phyloP scores from a whole-genome alignment of 2,888 invertebrate species.

The Glaucopsyche alexis region DNA sequence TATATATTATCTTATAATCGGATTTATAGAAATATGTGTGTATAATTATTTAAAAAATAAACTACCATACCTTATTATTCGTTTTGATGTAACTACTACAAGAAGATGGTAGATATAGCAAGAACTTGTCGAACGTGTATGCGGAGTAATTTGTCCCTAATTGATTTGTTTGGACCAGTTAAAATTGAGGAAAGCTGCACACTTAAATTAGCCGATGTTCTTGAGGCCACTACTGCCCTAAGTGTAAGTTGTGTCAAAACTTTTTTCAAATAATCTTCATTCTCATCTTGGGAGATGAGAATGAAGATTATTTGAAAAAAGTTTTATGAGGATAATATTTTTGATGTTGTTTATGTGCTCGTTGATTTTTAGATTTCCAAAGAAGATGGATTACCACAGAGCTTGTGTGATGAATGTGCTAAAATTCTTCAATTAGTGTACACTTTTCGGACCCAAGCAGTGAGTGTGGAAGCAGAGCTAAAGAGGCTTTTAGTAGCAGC shows the following conservation, averaged over 20 bases:
- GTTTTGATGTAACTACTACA: slow-evolving; percentile 13
- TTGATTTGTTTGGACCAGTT: slow-evolving; percentile 56
- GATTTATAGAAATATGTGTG: not conserved
- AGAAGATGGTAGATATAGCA: slow-evolving; percentile 53
- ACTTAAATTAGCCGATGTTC: slow-evolving; percentile 54
- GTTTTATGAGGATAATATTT: not conserved
- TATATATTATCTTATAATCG: not conserved
- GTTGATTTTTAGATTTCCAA: slow-evolving; percentile 50
- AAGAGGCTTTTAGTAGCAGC: slow-evolving; percentile 48
- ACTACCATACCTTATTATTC: not conserved
- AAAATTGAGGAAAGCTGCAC: slow-evolving; percentile 53
- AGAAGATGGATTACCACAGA: slow-evolving; percentile 81
- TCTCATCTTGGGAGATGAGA: too few relatives aligned
- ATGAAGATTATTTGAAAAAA: too few relatives aligned
- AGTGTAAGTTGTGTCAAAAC: slow-evolving; percentile 47
- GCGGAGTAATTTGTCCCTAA: slow-evolving; percentile 55
- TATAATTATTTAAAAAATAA: not conserved
- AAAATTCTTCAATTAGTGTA: slow-evolving; percentile 71
- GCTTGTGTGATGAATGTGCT: slow-evolving; percentile 78
- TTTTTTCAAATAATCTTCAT: not conserved
- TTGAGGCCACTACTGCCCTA: slow-evolving; percentile 56
- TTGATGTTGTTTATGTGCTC: not conserved
- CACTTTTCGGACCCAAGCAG: slow-evolving; percentile 58
- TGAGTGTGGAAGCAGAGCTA: slow-evolving; percentile 55
- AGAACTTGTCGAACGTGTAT: slow-evolving; percentile 69